phyloP scores from a whole-genome alignment of 2,113 vertebrate genomes.

The Delphinapterus leucas region DNA sequence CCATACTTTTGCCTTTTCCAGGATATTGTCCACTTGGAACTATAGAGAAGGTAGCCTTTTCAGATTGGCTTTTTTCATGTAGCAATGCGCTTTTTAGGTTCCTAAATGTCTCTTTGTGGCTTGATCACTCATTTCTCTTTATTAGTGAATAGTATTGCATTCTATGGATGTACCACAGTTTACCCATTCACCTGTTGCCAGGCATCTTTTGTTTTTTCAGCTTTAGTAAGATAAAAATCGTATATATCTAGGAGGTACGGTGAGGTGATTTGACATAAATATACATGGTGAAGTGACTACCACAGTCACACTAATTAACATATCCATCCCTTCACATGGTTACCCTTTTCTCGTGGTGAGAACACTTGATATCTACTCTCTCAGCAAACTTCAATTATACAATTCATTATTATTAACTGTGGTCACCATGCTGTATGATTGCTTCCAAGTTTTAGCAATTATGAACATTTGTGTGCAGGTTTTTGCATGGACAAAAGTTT shows the following conservation, averaged over 20 bases:
- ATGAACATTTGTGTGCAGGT: neutral
- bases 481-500: neutral
- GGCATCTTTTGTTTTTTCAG: no score
- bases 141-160: no score
- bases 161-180: neutral
- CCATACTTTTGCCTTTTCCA: no score
- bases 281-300: neutral
- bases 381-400: neutral
- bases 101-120: no score
- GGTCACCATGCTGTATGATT: no score
- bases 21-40: no score
- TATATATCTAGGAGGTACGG: no score
- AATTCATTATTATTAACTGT: neutral
- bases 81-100: no score
- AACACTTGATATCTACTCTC: neutral
- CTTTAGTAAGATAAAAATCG: no score
- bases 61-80: neutral
- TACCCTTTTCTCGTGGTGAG: neutral
- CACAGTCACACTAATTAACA: neutral
- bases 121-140: no score
- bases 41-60: no score
- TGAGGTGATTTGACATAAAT: neutral
- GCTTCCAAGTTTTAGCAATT: neutral
- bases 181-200: neutral
- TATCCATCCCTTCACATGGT: neutral